Conservation (phyloP, 1,140 invertebrate genomes). For the Zophobas morio region DNA sequence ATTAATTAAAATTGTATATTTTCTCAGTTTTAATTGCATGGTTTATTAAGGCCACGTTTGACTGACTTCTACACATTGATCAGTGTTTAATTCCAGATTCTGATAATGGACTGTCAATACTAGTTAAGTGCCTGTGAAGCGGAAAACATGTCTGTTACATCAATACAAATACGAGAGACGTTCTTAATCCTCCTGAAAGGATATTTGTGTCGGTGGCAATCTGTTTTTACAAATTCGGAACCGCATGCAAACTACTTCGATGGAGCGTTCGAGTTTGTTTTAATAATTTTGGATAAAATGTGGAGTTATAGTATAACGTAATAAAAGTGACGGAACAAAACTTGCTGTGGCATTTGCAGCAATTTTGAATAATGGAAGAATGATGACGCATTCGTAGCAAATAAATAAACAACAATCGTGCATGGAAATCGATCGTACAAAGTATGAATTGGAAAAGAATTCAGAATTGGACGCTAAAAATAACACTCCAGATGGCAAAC, state of each 20-base stretch:
- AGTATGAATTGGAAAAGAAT: too few species aligned
- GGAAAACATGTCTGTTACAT: slow-evolving; percentile 42
- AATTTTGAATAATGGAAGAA: too few species aligned
- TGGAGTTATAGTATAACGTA: too few species aligned
- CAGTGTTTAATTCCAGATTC: slow-evolving; percentile 21
- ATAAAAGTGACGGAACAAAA: background rate
- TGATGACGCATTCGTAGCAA: too few species aligned
- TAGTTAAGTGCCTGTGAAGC: slow-evolving; percentile 22
- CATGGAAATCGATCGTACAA: too few species aligned
- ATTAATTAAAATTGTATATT: slow-evolving; percentile 24
- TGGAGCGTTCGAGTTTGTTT: background rate
- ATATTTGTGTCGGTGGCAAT: slow-evolving; percentile 42
- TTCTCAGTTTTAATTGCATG: slow-evolving; percentile 10
- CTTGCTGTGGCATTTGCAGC: background rate
- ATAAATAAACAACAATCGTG: too few species aligned
- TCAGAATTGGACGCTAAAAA: background rate
- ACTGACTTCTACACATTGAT: slow-evolving; percentile 4
- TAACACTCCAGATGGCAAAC: background rate
- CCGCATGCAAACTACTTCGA: background rate
- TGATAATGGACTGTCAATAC: slow-evolving; percentile 39
- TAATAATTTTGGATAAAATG: background rate
- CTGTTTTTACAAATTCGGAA: slow-evolving; percentile 14
- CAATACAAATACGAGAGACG: slow-evolving; percentile 36
- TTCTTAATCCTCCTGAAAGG: slow-evolving; percentile 38
- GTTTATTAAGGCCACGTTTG: background rate